A percentile compares a stretch with the other conserved stretches of the same genome.
These are phyloP conservation scores for Parelbella ahira DNA, from an alignment of 2,888 invertebrate genomes.

Conservation along the genomic window DNA sequence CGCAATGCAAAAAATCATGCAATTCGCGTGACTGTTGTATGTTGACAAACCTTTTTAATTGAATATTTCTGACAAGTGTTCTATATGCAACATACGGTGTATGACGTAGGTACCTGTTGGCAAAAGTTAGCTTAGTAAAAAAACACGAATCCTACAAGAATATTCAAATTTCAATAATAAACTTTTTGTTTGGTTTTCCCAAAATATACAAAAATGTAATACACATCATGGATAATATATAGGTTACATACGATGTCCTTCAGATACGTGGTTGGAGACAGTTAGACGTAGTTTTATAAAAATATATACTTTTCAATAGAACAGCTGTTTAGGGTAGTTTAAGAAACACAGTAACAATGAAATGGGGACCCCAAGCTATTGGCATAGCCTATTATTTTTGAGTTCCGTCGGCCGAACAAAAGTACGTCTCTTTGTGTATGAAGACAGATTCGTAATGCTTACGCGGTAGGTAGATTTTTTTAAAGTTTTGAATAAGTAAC, in stretches of 20 bases:
- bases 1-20: too few species aligned
- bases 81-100: too few species aligned
- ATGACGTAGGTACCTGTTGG: too few species aligned
- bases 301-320: conserved; percentile 61
- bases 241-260: conserved; percentile 28
- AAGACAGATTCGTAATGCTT: conserved; percentile 61
- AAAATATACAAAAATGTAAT: conserved; percentile 23
- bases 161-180: too few species aligned
- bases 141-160: too few species aligned
- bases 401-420: conserved; percentile 43
- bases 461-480: conserved; percentile 41
- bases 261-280: conserved; percentile 58
- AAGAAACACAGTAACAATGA: conserved; percentile 60
- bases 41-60: too few species aligned
- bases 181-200: too few species aligned
- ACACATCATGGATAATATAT: background rate
- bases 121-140: too few species aligned
- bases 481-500: conserved; percentile 41
- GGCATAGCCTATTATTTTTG: conserved; percentile 57
- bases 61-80: too few species aligned
- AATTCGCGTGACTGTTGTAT: too few species aligned
- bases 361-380: conserved; percentile 54
- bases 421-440: conserved; percentile 49
- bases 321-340: conserved; percentile 69
- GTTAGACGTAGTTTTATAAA: conserved; percentile 33